A percentile compares a stretch with the other conserved stretches of the same genome.
Conservation (phyloP, 2,113 vertebrate species). For the Pseudolaguvia tuberculata region DNA sequence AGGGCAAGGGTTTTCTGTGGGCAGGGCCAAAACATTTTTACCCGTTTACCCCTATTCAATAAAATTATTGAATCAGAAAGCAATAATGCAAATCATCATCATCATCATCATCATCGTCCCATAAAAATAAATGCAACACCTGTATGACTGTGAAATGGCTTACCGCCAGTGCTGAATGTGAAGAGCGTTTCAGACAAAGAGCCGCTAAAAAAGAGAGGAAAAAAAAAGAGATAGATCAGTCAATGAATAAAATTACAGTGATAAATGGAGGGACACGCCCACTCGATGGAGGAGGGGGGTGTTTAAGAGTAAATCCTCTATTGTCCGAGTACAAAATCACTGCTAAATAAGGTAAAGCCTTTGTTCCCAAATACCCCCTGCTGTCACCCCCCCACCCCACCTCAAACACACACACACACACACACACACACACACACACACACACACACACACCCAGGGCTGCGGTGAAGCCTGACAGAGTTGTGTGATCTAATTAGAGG, state of each 20-base stretch:
- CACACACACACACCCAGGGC: background rate
- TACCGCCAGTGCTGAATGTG: constrained; percentile 77
- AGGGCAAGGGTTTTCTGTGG: background rate
- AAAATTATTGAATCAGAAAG: too few relatives aligned
- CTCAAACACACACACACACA: background rate
- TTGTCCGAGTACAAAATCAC: background rate
- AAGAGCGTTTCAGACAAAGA: constrained; percentile 79
- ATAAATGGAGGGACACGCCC: constrained; percentile 34
- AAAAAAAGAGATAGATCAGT: constrained; percentile 40
- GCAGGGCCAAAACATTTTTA: too few relatives aligned
- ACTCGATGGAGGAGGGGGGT: constrained; percentile 6
- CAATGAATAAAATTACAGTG: constrained; percentile 41
- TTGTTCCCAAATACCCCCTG: constrained; percentile 17
- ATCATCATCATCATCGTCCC: too few relatives aligned
- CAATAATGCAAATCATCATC: too few relatives aligned
- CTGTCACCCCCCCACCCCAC: background rate
- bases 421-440: background rate
- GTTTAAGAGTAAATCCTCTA: constrained; percentile 12
- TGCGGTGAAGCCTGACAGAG: constrained; percentile 1
- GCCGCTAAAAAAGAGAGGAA: constrained; percentile 68
- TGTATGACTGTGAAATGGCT: constrained; percentile 49
- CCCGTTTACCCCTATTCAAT: too few relatives aligned
- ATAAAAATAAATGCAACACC: background rate
- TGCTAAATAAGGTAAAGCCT: background rate
- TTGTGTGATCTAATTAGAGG: constrained; percentile 1